These are phyloP conservation scores for Geotrypetes seraphini DNA, from an alignment of 2,797 vertebrate genomes.

Conservation along the genomic window DNA sequence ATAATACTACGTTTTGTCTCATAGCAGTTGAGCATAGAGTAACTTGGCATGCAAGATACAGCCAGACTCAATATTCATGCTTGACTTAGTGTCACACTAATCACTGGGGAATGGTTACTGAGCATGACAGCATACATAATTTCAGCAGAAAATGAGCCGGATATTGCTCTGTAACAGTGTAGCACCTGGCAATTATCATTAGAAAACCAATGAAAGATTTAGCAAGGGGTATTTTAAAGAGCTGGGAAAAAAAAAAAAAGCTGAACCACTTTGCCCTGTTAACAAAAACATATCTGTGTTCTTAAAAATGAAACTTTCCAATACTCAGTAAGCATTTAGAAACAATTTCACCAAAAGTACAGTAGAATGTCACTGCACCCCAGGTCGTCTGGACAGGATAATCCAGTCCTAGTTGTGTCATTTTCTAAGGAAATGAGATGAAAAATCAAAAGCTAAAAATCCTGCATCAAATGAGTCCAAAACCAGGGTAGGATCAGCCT, in stretches of 20 bases:
- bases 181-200: conserved; percentile 2
- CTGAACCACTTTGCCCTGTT: background rate
- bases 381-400: no score
- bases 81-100: conserved; percentile 19
- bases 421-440: no score
- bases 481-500: no score
- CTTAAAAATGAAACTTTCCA: conserved; percentile 2
- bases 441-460: no score
- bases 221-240: background rate
- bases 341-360: no score
- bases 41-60: conserved; percentile 27
- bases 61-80: conserved; percentile 25
- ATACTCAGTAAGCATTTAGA: no score
- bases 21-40: conserved; percentile 28
- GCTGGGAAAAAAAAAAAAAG: conserved; percentile 9
- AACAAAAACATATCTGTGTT: conserved; percentile 1
- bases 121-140: conserved; percentile 7
- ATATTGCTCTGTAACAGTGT: background rate
- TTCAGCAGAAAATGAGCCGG: conserved; percentile 1
- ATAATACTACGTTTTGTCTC: conserved; percentile 22
- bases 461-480: no score
- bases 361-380: no score
- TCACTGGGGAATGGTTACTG: conserved; percentile 10
- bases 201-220: background rate
- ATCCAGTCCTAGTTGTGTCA: no score